Percentiles rank a stretch among this genome's conserved stretches.
Evolutionary conservation across 2,888 invertebrate genomes (phyloP).

Genomic region (Callyntrura guangdongensis): DNA sequence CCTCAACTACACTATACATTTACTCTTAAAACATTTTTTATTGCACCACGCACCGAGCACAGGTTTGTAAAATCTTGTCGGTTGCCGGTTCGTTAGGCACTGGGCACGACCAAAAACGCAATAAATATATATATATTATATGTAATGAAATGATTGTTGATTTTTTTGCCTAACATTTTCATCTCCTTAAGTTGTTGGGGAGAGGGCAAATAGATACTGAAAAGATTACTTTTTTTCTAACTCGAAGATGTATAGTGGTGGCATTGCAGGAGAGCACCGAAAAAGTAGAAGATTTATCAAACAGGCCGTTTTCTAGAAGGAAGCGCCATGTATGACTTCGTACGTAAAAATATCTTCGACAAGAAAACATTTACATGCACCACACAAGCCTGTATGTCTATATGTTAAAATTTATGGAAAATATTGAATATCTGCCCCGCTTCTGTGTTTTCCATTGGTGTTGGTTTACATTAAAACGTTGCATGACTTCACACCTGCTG

Average conservation of each 20-base stretch:
- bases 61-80: constrained; percentile 42
- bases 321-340: not conserved
- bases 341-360: not conserved
- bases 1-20: not conserved
- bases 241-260: not conserved
- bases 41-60: constrained; percentile 37
- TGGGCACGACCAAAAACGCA: constrained; percentile 55
- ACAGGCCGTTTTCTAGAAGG: not conserved
- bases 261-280: not conserved
- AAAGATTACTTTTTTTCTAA: constrained; percentile 28
- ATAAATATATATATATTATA: constrained; percentile 21
- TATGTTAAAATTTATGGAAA: constrained; percentile 63
- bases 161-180: constrained; percentile 12
- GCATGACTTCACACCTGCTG: constrained; percentile 63
- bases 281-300: constrained; percentile 7
- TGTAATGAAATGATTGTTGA: constrained; percentile 54
- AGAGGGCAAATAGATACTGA: not conserved
- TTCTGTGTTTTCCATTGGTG: constrained; percentile 40
- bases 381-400: not conserved
- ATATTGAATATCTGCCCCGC: constrained; percentile 63
- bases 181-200: not conserved
- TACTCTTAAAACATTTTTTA: constrained; percentile 23
- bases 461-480: constrained; percentile 44
- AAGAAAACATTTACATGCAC: not conserved
- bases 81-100: constrained; percentile 73